Base-by-base conservation (phyloP, 1,140 invertebrate species). In the Aphaenogaster rudis region DNA sequence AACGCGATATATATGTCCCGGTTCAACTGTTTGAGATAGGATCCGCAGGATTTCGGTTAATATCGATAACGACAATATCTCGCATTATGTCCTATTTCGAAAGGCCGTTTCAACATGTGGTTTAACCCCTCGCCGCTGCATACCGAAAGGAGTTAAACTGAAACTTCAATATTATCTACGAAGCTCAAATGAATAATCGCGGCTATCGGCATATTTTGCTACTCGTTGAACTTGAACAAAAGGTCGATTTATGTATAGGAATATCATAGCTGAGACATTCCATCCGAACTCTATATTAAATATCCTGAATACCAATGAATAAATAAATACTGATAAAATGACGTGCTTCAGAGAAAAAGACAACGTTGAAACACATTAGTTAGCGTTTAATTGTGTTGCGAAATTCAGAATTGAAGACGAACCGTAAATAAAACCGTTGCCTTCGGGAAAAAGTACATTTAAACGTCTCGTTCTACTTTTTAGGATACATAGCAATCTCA, bases 1-100 rank as follows among this genome's bases (percentile, higher is more conserved):
- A 79, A 79, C 39, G 61, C 13, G 61, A 66, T 67, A 79, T 67
- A 39, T 79, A 66, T 45, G 3, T 21, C 17, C 7, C n/a, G 52
- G 36, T 59, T 59, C 45, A 79, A 79, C 28, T 67, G 77, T 79
- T 79, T 48, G 77, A 39, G 45, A 52, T 67, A 48, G 42, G 63
- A 79, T 52, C 61, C 61, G 33, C 77, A 79, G 77, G 61, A 79
- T 79, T 67, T 79, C 77, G 17, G 45, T 79, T 79, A 79, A 79
- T 67, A 48, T 15, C 77, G 77, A 79, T 79, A 79, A 79, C 61
- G 77, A 79, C 28, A 79, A 39, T 79, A 67, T 67, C 61, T 67
- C 28, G 28, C 61, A 67, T 79, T 79, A 67, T 52, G 61, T 79
- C 61, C 77, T 39, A 79, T 79, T 79, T 79, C 61, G 61, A 67